These are phyloP conservation scores for Nibea coibor DNA, from an alignment of 2,113 vertebrate genomes.

Conservation along the genomic window DNA sequence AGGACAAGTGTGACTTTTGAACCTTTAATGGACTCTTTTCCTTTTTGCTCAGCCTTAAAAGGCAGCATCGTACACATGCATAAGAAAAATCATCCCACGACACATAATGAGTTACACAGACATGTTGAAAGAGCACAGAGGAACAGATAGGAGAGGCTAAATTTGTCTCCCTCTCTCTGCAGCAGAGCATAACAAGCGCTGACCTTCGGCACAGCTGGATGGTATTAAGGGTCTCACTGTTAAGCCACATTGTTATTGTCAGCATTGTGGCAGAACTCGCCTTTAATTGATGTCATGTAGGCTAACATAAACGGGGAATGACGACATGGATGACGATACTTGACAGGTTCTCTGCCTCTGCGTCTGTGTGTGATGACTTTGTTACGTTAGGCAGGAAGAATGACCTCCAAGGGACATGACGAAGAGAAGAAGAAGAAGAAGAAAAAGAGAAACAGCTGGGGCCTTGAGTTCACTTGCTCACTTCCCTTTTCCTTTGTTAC, in stretches of 20 bases:
- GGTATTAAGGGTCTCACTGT: slow-evolving; percentile 41
- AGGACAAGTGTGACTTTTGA: slow-evolving; percentile 50
- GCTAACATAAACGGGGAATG: neutral
- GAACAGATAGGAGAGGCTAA: slow-evolving; percentile 12
- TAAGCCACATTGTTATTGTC: slow-evolving; percentile 12
- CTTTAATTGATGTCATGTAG: slow-evolving; percentile 44
- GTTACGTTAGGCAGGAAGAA: slow-evolving; percentile 59
- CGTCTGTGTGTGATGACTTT: slow-evolving; percentile 49
- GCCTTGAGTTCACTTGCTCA: slow-evolving; percentile 1
- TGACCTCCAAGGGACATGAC: slow-evolving; percentile 59
- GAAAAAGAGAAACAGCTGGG: slow-evolving; percentile 60
- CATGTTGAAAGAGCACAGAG: slow-evolving; percentile 36
- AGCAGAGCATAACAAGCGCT: slow-evolving; percentile 13
- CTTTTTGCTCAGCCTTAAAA: slow-evolving; percentile 49
- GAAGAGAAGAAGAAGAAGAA: neutral
- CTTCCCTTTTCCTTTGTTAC: slow-evolving; percentile 50
- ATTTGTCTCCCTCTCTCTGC: neutral
- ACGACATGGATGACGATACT: slow-evolving; percentile 38
- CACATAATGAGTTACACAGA: slow-evolving; percentile 53
- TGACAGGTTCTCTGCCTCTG: slow-evolving; percentile 31
- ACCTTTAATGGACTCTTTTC: slow-evolving; percentile 17
- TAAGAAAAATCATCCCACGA: slow-evolving; percentile 52
- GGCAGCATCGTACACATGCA: slow-evolving; percentile 30
- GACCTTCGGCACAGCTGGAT: slow-evolving; percentile 61
- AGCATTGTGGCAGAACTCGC: slow-evolving; percentile 10